Percentiles rank a stretch among this genome's conserved stretches.
These are phyloP conservation scores for Paguma larvata DNA, from an alignment of 2,797 vertebrate genomes.

Conservation along the genomic window DNA sequence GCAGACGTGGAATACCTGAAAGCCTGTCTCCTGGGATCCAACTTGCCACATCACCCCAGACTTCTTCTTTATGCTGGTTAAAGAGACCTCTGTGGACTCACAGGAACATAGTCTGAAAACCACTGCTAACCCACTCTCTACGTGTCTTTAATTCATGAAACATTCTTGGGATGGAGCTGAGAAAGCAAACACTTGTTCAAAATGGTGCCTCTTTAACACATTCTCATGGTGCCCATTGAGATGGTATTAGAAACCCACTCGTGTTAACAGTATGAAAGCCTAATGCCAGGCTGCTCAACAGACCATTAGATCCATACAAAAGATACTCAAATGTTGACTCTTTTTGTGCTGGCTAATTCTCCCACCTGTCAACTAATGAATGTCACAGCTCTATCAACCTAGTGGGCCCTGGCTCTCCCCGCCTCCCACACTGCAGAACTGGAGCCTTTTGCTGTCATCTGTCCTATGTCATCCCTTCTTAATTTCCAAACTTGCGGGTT, in stretches of 20 bases:
- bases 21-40: not conserved
- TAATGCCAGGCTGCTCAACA: not conserved
- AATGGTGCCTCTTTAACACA: not conserved
- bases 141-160: not conserved
- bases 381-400: rapidly evolving
- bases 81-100: not conserved
- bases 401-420: rapidly evolving
- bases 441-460: not conserved
- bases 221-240: not conserved
- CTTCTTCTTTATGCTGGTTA: not conserved
- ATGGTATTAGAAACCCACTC: not conserved
- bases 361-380: not conserved
- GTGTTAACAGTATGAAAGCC: not conserved
- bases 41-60: not conserved
- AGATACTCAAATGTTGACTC: not conserved
- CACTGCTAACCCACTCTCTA: no score
- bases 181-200: not conserved
- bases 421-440: rapidly evolving
- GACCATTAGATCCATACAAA: not conserved
- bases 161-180: not conserved
- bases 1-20: not conserved
- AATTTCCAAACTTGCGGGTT: not conserved
- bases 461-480: not conserved
- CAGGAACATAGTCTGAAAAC: not conserved
- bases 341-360: not conserved